phyloP scores from a whole-genome alignment of 2,888 invertebrate species.

The Apotomis turbidana region DNA sequence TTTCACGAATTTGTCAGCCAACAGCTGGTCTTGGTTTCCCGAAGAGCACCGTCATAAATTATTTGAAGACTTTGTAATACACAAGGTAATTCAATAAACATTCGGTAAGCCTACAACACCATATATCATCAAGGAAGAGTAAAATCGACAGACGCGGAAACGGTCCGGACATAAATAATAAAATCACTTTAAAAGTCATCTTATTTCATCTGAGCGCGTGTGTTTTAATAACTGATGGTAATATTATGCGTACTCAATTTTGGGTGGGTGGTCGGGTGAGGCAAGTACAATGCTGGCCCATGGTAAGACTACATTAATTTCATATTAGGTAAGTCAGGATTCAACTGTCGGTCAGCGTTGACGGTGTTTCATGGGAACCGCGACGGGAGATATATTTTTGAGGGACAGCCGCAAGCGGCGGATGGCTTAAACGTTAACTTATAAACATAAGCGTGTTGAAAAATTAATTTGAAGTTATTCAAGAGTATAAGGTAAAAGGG shows the following conservation, averaged over 20 bases:
- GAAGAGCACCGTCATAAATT: no score
- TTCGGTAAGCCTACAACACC: constrained; percentile 21
- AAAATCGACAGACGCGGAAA: constrained; percentile 38
- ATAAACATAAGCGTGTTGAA: no score
- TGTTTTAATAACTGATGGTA: constrained; percentile 63
- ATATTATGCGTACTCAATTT: constrained; percentile 64
- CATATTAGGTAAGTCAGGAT: constrained; percentile 35
- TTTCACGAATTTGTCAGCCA: no score
- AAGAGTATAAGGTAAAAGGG: no score
- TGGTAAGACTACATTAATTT: constrained; percentile 26
- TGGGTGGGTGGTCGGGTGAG: constrained; percentile 58
- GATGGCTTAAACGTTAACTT: neutral
- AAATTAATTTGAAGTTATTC: no score
- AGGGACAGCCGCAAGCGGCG: neutral
- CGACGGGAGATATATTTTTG: neutral
- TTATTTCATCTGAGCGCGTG: constrained; percentile 53
- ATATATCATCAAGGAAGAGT: constrained; percentile 28
- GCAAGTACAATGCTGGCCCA: constrained; percentile 27
- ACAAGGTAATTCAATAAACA: constrained; percentile 29
- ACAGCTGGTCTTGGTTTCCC: no score
- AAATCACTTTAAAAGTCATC: constrained; percentile 47
- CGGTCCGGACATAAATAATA: constrained; percentile 43
- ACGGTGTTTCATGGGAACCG: constrained; percentile 16
- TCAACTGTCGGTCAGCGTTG: constrained; percentile 27
- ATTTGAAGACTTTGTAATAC: neutral